Evolutionary conservation across 2,113 vertebrate species (phyloP).

Genomic region (Bubo blakistoni): DNA sequence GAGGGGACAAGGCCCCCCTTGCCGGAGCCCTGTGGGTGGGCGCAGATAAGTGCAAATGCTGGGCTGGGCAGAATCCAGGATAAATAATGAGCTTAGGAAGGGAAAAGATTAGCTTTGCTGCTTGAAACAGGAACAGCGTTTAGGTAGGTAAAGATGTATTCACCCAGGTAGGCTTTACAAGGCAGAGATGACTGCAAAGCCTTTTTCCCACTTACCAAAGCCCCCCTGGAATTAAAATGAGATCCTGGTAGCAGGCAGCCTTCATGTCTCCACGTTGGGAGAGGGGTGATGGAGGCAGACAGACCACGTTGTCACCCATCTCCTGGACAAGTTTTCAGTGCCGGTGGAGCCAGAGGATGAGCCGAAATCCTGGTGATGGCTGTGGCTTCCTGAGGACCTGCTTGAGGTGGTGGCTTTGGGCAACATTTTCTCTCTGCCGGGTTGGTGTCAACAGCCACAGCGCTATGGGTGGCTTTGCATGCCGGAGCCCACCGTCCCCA

Average conservation of each 20-base stretch:
- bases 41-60: rapidly evolving
- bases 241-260: background rate
- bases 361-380: background rate
- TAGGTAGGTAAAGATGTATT: background rate
- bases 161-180: rapidly evolving
- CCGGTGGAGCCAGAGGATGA: rapidly evolving
- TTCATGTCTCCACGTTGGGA: background rate
- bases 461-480: rapidly evolving
- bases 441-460: background rate
- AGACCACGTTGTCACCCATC: rapidly evolving
- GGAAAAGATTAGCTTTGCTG: background rate
- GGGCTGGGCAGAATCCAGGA: background rate
- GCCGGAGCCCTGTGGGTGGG: background rate
- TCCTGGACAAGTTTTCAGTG: background rate
- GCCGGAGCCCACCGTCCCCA: rapidly evolving
- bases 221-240: background rate
- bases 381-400: background rate
- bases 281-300: background rate
- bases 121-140: background rate
- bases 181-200: background rate
- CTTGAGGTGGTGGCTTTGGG: background rate
- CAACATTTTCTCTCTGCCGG: background rate
- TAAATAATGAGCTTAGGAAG: background rate
- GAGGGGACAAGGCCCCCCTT: rapidly evolving
- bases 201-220: background rate